Evolutionary conservation across 1,140 invertebrate species (phyloP).

Genomic region (Dryas iulia): DNA sequence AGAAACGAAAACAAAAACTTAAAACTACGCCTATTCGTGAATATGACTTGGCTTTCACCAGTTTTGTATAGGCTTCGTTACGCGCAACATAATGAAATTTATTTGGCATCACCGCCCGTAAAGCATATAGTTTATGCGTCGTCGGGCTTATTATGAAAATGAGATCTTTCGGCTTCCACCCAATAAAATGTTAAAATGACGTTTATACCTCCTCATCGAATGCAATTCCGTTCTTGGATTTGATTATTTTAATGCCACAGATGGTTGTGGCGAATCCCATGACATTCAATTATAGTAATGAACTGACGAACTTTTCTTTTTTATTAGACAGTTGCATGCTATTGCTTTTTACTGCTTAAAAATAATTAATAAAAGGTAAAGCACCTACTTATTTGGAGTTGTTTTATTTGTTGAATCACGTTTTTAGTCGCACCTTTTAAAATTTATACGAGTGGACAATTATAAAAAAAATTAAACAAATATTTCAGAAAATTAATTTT

Average conservation of each 20-base stretch:
- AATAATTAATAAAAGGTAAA: not conserved
- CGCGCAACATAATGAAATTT: slow-evolving; percentile 45
- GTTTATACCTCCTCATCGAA: slow-evolving; percentile 47
- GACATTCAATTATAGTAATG: not conserved
- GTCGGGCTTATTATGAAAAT: slow-evolving; percentile 55
- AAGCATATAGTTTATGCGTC: slow-evolving; percentile 58
- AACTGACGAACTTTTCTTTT: not conserved
- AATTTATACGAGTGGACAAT: no score
- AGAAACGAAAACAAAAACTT: slow-evolving; percentile 13
- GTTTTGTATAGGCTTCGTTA: slow-evolving; percentile 31
- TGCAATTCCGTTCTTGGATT: slow-evolving; percentile 27
- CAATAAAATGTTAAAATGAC: slow-evolving; percentile 64
- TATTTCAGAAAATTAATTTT: no score
- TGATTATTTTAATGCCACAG: slow-evolving; percentile 18
- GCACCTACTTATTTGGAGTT: not conserved
- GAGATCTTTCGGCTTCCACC: slow-evolving; percentile 48
- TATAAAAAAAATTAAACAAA: no score
- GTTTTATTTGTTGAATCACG: not conserved
- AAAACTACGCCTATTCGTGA: slow-evolving; percentile 14
- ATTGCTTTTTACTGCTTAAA: not conserved
- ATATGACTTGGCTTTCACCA: slow-evolving; percentile 30
- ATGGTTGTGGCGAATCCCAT: not conserved
- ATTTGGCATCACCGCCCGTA: slow-evolving; percentile 58
- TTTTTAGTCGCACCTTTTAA: not conserved
- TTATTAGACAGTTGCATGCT: not conserved